These are phyloP conservation scores for Plectrocnemia conspersa DNA, from an alignment of 1,140 invertebrate species.

Conservation along the genomic window DNA sequence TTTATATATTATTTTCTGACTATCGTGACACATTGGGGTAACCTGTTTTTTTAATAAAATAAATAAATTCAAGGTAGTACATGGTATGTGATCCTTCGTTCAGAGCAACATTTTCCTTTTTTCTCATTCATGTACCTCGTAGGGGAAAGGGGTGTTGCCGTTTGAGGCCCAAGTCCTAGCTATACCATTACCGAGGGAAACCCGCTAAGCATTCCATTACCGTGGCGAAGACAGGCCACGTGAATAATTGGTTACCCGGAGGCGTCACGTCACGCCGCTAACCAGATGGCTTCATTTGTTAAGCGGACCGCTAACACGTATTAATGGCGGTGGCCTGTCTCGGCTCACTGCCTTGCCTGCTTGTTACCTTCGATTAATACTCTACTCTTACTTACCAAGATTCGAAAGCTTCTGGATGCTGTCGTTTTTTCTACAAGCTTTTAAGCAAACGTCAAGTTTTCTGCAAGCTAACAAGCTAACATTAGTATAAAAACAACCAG, in stretches of 20 bases:
- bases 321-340: conserved; percentile 19
- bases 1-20: no score
- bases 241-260: conserved; percentile 25
- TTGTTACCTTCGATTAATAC: conserved; percentile 28
- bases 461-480: no score
- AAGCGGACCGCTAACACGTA: conserved; percentile 23
- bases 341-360: conserved; percentile 17
- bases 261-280: conserved; percentile 3
- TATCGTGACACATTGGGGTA: no score
- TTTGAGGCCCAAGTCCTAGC: no score
- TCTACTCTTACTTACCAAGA: conserved; percentile 9
- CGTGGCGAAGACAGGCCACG: conserved; percentile 12
- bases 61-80: no score
- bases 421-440: neutral
- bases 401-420: neutral
- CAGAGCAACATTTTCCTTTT: no score
- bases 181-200: neutral
- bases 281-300: conserved; percentile 31
- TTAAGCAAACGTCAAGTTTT: no score
- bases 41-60: no score
- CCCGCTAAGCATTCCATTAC: conserved; percentile 25
- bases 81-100: no score
- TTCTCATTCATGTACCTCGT: no score
- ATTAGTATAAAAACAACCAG: no score
- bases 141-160: no score